These are phyloP conservation scores for Disparrhopalites patrizii DNA, from an alignment of 2,888 invertebrate species.

Conservation along the genomic window DNA sequence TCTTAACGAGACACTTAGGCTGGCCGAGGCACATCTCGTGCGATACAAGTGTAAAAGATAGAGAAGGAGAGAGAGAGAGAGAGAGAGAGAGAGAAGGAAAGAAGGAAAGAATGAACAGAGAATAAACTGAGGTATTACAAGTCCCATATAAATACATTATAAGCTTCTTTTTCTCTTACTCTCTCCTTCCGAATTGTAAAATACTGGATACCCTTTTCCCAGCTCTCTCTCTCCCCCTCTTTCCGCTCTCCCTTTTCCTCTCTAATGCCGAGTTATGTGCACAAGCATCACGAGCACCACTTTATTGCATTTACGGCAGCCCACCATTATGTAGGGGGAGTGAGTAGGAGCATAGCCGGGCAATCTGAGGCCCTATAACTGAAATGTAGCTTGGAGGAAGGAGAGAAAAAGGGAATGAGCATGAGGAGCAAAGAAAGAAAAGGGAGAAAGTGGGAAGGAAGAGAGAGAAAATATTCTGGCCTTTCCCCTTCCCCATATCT, in stretches of 20 bases:
- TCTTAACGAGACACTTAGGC: conserved; percentile 35
- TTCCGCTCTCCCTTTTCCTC: not conserved
- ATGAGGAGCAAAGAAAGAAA: not conserved
- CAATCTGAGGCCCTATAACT: no score
- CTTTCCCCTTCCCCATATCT: not conserved
- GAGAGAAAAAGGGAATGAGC: not conserved
- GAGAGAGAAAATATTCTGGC: not conserved
- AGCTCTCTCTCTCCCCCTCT: not conserved
- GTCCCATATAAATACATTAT: conserved; percentile 5
- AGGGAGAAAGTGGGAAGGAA: not conserved
- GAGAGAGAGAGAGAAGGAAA: not conserved
- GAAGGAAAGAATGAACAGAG: no score
- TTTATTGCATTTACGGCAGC: conserved; percentile 5
- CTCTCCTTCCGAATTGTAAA: not conserved
- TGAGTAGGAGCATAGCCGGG: no score
- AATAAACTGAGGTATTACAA: not conserved
- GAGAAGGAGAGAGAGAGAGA: not conserved
- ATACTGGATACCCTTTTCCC: no score
- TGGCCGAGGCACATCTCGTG: not conserved
- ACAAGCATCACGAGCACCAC: not conserved
- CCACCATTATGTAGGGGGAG: no score
- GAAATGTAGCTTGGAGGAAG: no score
- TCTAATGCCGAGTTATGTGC: not conserved
- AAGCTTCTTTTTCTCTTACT: not conserved
- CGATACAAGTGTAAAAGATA: not conserved